Evolutionary conservation across 2,888 invertebrate species (phyloP), one percentile per base, ranked within the genome.

Genomic region (Argyresthia goedartella): DNA sequence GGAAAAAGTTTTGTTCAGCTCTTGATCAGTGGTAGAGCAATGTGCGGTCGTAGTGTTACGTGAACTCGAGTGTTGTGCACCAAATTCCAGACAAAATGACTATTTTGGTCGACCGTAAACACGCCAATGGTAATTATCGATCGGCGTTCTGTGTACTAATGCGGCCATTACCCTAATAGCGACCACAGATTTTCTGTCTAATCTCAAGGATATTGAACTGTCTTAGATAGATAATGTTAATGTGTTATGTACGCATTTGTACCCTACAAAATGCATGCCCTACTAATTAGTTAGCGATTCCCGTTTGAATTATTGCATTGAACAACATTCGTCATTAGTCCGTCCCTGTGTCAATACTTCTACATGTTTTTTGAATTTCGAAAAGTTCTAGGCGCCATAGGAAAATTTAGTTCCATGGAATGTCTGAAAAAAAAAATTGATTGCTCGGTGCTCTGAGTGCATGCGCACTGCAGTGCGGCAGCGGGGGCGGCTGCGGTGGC

Each of bases 61-160:
- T 76, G 67, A 76, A 66, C 55, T 49, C 53, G 11, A 47, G 63
- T 61, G 62, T 62, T 57, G 60, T 61, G 33, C 34, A 11, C 15
- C 62, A 57, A 44, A 54, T 55, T 61, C 50, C 51, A 50, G 46
- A 52, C 60, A 74, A 72, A 72, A 86, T 86, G 86, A 80, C 86
- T 57, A 58, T 81, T 53, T 66, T 85, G 66, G 67, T 85, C 56
- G 76, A 82, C 61, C 63, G 70, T 57, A 76, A 65, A 63, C 73
- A 62, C 60, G 72, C 67, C 70, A 79, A 74, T 76, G 86, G 86
- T 86, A 81, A 84, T 67, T 85, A 86, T 85, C 70, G 85, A 85
- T 81, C 79, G 61, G 65, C 65, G 34, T 36, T 13, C 7, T 34
- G 13, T 33, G 59, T 66, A 39, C 36, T 1, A 63, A 62, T 65